phyloP scores from a whole-genome alignment of 1,140 invertebrate genomes.

The Bombyx mori region ASM3026992v2 NC_085127.1:84501-85000 shows the following conservation, averaged over 20 bases:
- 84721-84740: neutral
- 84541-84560: too few relatives aligned
- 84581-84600: constrained; percentile 22
- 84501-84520: too few relatives aligned
- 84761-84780: neutral
- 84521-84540: too few relatives aligned
- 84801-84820: neutral
- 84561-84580: constrained; percentile 4
- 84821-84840: neutral
- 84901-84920: constrained; percentile 23
- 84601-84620: constrained; percentile 49
- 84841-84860: neutral
- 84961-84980: too few relatives aligned
- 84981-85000: constrained; percentile 23
- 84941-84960: constrained; percentile 38
- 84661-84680: neutral
- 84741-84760: neutral
- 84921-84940: constrained; percentile 50
- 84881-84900: constrained; percentile 10
- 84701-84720: neutral
- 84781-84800: neutral
- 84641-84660: neutral
- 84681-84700: neutral
- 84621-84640: constrained; percentile 28
- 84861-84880: neutral